These are phyloP conservation scores for Pollimyrus isidori DNA, from an alignment of 2,113 vertebrate genomes.

Conservation along the genomic window DNA sequence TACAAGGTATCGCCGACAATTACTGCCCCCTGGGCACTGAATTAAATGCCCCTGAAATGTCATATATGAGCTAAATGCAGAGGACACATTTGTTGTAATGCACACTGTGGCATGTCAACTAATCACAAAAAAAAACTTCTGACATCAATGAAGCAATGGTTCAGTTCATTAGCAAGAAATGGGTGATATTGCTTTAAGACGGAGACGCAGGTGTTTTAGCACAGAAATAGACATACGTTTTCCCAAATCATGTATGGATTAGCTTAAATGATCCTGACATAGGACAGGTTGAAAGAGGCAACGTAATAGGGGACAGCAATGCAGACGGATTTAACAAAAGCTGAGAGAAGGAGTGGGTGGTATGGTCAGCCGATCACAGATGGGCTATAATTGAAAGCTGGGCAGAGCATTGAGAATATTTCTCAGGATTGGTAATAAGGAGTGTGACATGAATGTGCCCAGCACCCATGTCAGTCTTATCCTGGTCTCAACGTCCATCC, in stretches of 20 bases:
- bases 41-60: no score
- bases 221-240: background rate
- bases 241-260: background rate
- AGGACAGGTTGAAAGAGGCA: background rate
- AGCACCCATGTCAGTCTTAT: background rate
- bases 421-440: background rate
- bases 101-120: no score
- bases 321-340: background rate
- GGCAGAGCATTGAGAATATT: background rate
- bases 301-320: background rate
- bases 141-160: no score
- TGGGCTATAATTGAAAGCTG: background rate
- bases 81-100: no score
- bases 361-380: background rate
- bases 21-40: no score
- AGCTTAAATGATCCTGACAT: background rate
- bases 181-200: no score
- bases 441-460: background rate
- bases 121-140: no score
- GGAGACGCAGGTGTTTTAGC: no score
- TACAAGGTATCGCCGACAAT: no score
- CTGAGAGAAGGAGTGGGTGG: background rate
- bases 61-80: no score
- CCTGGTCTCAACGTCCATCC: no score
- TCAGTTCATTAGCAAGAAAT: no score